Percentiles rank a stretch among this genome's conserved stretches.
phyloP scores from a whole-genome alignment of 2,797 vertebrate genomes.

The Heterohyrax brucei region DNA sequence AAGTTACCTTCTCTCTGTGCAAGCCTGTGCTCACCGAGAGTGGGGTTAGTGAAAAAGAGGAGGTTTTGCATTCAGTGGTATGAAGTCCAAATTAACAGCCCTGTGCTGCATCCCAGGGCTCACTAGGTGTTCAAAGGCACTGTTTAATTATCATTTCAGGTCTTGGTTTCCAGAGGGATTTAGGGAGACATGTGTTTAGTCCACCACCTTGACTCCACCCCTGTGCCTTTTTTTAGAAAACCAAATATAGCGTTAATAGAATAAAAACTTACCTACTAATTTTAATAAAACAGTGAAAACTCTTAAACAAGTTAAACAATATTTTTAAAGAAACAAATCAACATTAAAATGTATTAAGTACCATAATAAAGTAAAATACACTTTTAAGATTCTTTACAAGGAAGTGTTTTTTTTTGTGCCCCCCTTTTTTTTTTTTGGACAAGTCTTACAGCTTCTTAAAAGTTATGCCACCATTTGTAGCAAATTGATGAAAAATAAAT shows the following conservation, averaged over 20 bases:
- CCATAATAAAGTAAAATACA: neutral
- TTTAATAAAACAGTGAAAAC: neutral
- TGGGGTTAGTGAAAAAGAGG: no score
- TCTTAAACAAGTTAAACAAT: neutral
- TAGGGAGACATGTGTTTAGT: no score
- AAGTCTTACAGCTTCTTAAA: conserved; percentile 27
- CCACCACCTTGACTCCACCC: no score
- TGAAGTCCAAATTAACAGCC: no score
- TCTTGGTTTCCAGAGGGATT: no score
- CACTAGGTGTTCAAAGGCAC: no score
- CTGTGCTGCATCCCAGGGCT: no score
- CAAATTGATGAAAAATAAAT: neutral
- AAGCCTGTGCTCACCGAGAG: no score
- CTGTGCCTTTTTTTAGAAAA: no score
- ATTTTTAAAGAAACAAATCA: neutral
- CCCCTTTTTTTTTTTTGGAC: neutral
- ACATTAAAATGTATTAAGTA: neutral
- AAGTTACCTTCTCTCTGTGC: no score
- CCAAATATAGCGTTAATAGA: neutral
- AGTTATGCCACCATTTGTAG: neutral
- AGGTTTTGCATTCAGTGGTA: no score
- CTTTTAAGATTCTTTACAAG: neutral
- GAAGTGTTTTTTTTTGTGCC: neutral
- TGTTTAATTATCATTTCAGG: no score
- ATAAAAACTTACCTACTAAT: neutral